Conservation (phyloP, 1,140 invertebrate genomes). For the Drosophila santomea region DNA sequence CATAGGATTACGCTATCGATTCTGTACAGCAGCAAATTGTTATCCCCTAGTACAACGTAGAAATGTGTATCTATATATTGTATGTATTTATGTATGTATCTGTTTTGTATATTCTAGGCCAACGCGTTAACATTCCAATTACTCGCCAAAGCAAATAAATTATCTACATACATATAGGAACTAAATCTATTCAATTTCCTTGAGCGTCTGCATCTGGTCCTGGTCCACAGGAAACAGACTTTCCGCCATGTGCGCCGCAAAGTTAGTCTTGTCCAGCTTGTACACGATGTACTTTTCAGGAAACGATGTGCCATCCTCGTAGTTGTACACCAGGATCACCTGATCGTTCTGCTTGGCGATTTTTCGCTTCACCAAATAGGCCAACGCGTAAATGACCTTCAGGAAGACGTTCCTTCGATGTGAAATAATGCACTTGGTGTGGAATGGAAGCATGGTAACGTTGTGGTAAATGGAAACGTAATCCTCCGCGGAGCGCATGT, state of each 20-base stretch:
- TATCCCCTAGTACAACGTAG: constrained; percentile 6
- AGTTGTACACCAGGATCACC: constrained; percentile 65
- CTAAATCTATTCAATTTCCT: background rate
- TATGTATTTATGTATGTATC: constrained; percentile 5
- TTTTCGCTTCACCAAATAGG: constrained; percentile 54
- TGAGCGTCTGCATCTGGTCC: background rate
- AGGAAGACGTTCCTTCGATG: constrained; percentile 46
- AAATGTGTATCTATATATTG: constrained; percentile 37
- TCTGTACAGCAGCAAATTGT: constrained; percentile 18
- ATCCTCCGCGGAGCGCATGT: constrained; percentile 68
- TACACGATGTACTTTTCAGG: constrained; percentile 75
- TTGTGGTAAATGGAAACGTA: constrained; percentile 68
- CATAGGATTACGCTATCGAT: constrained; percentile 15
- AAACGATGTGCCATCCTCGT: constrained; percentile 40
- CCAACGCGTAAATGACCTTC: constrained; percentile 53
- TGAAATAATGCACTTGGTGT: constrained; percentile 10
- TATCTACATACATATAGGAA: constrained; percentile 3
- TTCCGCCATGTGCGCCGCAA: constrained; percentile 45
- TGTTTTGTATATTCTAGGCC: constrained; percentile 48
- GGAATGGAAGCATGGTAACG: constrained; percentile 66
- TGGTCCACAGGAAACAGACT: constrained; percentile 31
- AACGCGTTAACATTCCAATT: constrained; percentile 41
- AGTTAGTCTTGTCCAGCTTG: constrained; percentile 50
- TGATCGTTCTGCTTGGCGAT: constrained; percentile 38
- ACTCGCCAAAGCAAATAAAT: constrained; percentile 48